Base-by-base conservation (phyloP, 2,888 invertebrate species). In the Hyposoter didymator region DNA sequence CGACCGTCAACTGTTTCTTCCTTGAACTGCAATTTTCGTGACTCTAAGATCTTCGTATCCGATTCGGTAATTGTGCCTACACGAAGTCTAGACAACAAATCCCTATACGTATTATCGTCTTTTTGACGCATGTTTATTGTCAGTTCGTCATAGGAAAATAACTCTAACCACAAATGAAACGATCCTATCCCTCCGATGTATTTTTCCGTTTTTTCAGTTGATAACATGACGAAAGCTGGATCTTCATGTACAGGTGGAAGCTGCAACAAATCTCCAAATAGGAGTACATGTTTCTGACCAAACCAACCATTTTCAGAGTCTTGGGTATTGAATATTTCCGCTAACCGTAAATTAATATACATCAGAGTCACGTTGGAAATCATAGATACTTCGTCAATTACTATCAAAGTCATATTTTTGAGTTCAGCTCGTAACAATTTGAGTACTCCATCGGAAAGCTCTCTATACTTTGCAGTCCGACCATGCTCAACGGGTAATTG, bases 401-500 rank as follows among this genome's bases (percentile, higher is more conserved):
- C 14, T 45, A 45, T 45, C 14, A 45, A 45, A 45, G 45, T 1
- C 10, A 45, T 2, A 45, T 45, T 45, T 45, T 45, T 45, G 0
- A 45, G 45, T 45, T 45, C 45, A 45, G 45, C 82, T 39, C 91
- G 87, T 14, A 89, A 67, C 19, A 87, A 73, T 87, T 90, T 87
- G 32, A 90, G 73, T 10, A 87, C 89, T 74, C 87, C 84, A 82
- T 91, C 89, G 10, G 90, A 92, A 47, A 92, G 84, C 28, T 85
- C 75, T 62, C 78, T 88, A 88, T 91, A 92, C 69, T 91, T 90
- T 1, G 91, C 88, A n/a, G 90, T 90, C 64, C 85, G 59, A 12
- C 90, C 89, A 82, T 91, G 90, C 79, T 92, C 92, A 59, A 89
- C 89, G 8, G 90, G 92, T 76, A 92, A 86, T 76, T 91, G 91